Percentiles rank a stretch among this genome's conserved stretches.
phyloP scores from a whole-genome alignment of 2,888 invertebrate genomes.

The Pomacea canaliculata region DNA sequence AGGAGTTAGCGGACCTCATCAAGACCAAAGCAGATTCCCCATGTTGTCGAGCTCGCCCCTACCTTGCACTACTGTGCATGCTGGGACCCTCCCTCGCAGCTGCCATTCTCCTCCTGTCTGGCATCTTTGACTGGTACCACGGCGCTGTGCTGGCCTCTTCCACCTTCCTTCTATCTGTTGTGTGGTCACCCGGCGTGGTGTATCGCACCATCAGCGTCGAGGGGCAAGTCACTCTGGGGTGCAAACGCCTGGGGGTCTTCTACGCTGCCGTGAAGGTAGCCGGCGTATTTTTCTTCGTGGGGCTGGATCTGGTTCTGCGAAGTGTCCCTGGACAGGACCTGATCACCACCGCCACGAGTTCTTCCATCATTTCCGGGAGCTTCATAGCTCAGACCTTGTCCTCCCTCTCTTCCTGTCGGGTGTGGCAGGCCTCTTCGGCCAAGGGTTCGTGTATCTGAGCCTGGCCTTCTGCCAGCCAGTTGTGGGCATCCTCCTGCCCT shows the following conservation, averaged over 20 bases:
- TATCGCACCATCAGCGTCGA: slow-evolving; percentile 36
- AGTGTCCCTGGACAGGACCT: slow-evolving; percentile 24
- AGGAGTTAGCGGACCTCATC: slow-evolving; percentile 1
- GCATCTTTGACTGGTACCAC: slow-evolving; percentile 36
- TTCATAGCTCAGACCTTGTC: slow-evolving; percentile 24
- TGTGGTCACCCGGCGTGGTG: slow-evolving; percentile 46
- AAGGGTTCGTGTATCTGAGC: slow-evolving; percentile 38
- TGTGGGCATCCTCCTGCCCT: slow-evolving; percentile 41
- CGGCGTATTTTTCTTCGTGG: slow-evolving; percentile 37
- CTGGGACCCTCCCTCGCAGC: slow-evolving; percentile 35
- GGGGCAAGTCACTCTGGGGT: slow-evolving; percentile 30
- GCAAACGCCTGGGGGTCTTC: slow-evolving; percentile 36
- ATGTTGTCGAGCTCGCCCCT: background rate
- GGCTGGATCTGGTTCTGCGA: slow-evolving; percentile 35
- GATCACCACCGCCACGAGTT: slow-evolving; percentile 31
- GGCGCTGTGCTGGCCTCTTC: slow-evolving; percentile 38
- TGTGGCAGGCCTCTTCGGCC: slow-evolving; percentile 34
- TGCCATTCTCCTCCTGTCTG: slow-evolving; percentile 35
- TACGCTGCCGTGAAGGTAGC: slow-evolving; percentile 39
- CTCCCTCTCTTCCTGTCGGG: slow-evolving; percentile 40
- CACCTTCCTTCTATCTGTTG: slow-evolving; percentile 38
- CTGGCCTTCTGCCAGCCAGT: slow-evolving; percentile 41
- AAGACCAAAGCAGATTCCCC: background rate
- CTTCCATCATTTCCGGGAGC: slow-evolving; percentile 28
- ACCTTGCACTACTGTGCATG: slow-evolving; percentile 12